A percentile compares a stretch with the other conserved stretches of the same genome.
These are phyloP conservation scores for Drosophila neotestacea DNA, from an alignment of 2,888 invertebrate genomes.

Conservation along the genomic window DNA sequence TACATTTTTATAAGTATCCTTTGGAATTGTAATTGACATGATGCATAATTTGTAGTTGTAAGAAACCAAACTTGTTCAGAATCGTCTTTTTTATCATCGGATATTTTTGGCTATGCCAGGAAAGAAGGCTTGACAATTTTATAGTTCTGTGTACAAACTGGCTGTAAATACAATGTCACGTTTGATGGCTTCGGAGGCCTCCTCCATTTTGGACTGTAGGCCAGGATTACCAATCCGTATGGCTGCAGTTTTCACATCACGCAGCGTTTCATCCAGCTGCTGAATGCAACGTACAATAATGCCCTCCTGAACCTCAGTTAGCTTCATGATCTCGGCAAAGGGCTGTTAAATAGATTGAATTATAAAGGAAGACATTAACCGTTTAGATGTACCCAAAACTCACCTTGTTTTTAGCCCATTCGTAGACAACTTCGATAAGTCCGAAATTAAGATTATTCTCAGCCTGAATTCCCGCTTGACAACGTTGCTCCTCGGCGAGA, in stretches of 20 bases:
- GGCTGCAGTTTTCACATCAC: constrained; percentile 96
- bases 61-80: constrained; percentile 41
- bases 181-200: constrained; percentile 96
- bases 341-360: constrained; percentile 86
- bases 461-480: constrained; percentile 83
- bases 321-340: constrained; percentile 96
- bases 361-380: neutral
- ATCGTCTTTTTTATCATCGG: constrained; percentile 3
- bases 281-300: constrained; percentile 99
- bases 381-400: neutral
- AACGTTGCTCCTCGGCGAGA: constrained; percentile 87
- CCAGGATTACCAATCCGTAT: constrained; percentile 96
- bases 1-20: constrained; percentile 77
- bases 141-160: constrained; percentile 92
- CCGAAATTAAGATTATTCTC: constrained; percentile 93
- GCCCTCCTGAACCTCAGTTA: constrained; percentile 98
- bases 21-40: constrained; percentile 72
- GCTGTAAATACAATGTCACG: constrained; percentile 99
- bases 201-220: constrained; percentile 97
- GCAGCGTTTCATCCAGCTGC: constrained; percentile 95
- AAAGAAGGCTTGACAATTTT: constrained; percentile 15
- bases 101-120: neutral
- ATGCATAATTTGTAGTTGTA: constrained; percentile 65
- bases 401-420: constrained; percentile 97
- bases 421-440: constrained; percentile 96